Base-by-base conservation (phyloP, 2,888 invertebrate genomes). In the Salpingus planirostris region DNA sequence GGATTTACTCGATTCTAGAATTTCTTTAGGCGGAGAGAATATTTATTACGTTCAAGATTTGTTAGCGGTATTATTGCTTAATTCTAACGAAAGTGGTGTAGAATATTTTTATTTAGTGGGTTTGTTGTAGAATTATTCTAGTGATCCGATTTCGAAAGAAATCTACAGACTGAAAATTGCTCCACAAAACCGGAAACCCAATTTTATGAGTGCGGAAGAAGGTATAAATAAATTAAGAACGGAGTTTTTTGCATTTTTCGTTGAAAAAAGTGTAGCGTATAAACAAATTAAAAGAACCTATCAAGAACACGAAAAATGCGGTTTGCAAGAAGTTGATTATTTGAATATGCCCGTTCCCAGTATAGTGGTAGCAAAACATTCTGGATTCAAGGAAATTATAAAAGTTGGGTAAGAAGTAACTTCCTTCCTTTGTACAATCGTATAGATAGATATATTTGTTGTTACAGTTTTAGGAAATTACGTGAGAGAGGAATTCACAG, bases 211-310 rank as follows among this genome's bases (percentile, higher is more conserved):
- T n/a, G n/a, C n/a, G 44, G 69, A 74, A 42, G 70, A 74, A 30
- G 79, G 79, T 0, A 69, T 78, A 2, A 56, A 63, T 38, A 68
- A 60, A 47, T 60, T 78, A 43, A 65, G 68, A 44, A 64, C 70
- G 57, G 77, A 75, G n/a, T 58, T 77, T 11, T 79, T 76, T 48
- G 78, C 77, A 2, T 78, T 79, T 45, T 75, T 80, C 53, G 74
- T 74, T 60, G 80, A 80, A 55, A 64, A 68, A 1, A 72, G 76
- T 1, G 68, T 73, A 1, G 75, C 74, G 0, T 80, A 79, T 52
- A 73, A 78, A 50, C 63, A 78, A 18, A 72, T 80, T 1, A 71
- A 73, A 11, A 74, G 77, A 55, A 76, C 72, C 29, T 81, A 75
- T 49, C 79, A 80, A 52, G 29, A 34, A 23, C 71, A 72, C 5